Evolutionary conservation across 1,140 invertebrate genomes (phyloP), one percentile per base, ranked within the genome.

Genomic region (Gonioctena quinquepunctata): DNA sequence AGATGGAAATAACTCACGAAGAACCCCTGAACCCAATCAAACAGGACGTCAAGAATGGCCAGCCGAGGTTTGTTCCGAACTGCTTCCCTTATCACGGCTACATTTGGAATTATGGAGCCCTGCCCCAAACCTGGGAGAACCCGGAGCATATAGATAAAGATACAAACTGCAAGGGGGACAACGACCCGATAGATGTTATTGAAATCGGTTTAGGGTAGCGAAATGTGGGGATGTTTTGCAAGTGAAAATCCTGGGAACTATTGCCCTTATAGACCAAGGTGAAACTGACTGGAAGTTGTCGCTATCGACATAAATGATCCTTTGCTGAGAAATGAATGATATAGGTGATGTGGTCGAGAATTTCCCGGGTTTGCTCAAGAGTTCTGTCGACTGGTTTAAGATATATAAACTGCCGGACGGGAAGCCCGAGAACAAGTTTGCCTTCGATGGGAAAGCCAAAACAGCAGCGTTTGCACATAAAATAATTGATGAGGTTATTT

Each of bases 41-140:
- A 82, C 98, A 99, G 85, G 98, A 99, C 86, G 89, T 97, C 1
- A 99, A 99, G 85, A 99, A 99, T 80, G 97, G 94, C 22, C 94
- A 96, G 82, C 85, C 98, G 26, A 88, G 98, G 69, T 99, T 91
- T 87, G 98, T 99, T 11, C 90, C 94, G 64, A 99, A 99, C 85
- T 94, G 94, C 79, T 99, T 99, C 82, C 98, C 98, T 59, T 96
- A 99, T 85, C 95, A 98, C 84, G 98, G 98, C 22, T 99, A 99
- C 84, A 99, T 99, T 78, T 99, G 98, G 98, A 99, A 99, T 86
- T 99, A 99, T 85, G 98, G 98, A 72, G 98, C 98, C 56, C 82
- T 99, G 56, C 98, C 98, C 54, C 98, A 96, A 90, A 99, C 98
- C 5, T 99, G 97, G 97, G 98, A 99, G 88, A 95, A 99, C 87